Evolutionary conservation across 1,140 invertebrate species (phyloP).

Genomic region (roundworm (Caenorhabditis elegans)): DNA sequence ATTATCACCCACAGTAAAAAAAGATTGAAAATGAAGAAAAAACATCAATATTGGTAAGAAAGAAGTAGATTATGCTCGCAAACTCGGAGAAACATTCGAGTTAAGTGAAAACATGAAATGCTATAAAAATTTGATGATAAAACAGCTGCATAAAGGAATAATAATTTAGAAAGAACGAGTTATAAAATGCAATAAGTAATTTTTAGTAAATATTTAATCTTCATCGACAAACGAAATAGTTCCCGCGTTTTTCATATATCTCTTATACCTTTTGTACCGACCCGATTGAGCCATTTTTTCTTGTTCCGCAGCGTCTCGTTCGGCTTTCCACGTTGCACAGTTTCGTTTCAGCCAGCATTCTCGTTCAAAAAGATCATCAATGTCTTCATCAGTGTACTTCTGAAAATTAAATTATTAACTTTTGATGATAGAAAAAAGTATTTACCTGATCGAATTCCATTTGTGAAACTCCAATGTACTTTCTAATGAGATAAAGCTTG

Average conservation of each 20-base stretch:
- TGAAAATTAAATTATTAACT: too few species aligned
- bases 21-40: not conserved
- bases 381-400: slow-evolving; percentile 76
- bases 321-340: slow-evolving; percentile 77
- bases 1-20: not conserved
- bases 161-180: not conserved
- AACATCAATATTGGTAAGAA: too few species aligned
- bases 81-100: not conserved
- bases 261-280: slow-evolving; percentile 75
- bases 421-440: slow-evolving; percentile 35
- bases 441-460: slow-evolving; percentile 70
- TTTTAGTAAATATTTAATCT: not conserved
- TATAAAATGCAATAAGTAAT: not conserved
- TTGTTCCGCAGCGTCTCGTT: slow-evolving; percentile 80
- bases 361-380: slow-evolving; percentile 75
- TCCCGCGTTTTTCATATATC: slow-evolving; percentile 80
- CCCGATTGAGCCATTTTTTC: slow-evolving; percentile 73
- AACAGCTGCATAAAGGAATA: too few species aligned
- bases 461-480: slow-evolving; percentile 74
- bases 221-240: slow-evolving; percentile 63
- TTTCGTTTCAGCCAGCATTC: slow-evolving; percentile 82
- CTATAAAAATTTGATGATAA: not conserved
- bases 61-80: not conserved
- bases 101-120: not conserved
- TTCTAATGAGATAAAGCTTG: slow-evolving; percentile 80